Conservation (phyloP, 2,888 invertebrate species). For the Callinectes sapidus region DNA sequence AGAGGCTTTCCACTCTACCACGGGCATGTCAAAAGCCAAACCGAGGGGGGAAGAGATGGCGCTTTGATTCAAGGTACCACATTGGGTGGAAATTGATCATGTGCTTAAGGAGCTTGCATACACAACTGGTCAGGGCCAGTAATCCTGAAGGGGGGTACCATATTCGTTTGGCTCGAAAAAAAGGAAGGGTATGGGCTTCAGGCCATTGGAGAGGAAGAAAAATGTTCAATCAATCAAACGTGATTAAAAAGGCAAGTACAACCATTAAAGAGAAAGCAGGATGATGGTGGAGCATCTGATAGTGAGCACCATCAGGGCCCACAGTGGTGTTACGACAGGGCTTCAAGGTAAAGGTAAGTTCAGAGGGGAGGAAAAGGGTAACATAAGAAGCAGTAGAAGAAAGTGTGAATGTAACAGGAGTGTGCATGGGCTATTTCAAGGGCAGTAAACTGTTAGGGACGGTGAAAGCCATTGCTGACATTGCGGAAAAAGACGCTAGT, state of each 20-base stretch:
- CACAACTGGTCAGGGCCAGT: background rate
- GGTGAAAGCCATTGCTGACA: too few species aligned
- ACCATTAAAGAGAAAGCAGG: background rate
- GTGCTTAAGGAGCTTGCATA: background rate
- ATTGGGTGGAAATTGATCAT: constrained; percentile 15
- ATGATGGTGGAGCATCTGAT: background rate
- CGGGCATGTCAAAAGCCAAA: background rate
- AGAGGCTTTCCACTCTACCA: constrained; percentile 8
- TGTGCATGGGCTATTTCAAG: background rate
- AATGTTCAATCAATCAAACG: background rate
- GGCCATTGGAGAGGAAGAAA: background rate
- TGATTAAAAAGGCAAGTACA: background rate
- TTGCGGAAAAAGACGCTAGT: too few species aligned
- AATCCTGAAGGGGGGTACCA: background rate
- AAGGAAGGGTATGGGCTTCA: background rate
- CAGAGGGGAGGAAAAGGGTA: background rate
- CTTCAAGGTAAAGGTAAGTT: background rate
- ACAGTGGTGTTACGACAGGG: background rate
- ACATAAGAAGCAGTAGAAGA: background rate
- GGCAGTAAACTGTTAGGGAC: too few species aligned
- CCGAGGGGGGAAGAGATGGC: background rate
- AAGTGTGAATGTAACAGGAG: background rate
- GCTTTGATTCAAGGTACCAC: constrained; percentile 11
- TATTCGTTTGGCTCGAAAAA: background rate
- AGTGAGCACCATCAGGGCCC: background rate